phyloP scores from a whole-genome alignment of 2,888 invertebrate genomes.

The Oscheius sp. region DNA sequence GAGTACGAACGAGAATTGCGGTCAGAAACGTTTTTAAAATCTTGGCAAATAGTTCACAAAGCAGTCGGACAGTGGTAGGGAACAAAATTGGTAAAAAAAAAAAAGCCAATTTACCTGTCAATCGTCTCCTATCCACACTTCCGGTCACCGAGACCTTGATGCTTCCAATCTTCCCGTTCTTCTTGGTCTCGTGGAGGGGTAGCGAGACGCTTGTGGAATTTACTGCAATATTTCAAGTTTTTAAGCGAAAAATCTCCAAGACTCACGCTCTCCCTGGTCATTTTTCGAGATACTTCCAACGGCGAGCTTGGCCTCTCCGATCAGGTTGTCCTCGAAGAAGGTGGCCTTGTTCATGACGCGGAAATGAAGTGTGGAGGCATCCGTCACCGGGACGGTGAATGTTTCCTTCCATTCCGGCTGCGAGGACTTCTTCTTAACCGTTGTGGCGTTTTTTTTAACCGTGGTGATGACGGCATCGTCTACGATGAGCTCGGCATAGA shows the following conservation, averaged over 20 bases:
- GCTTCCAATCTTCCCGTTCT: slow-evolving; percentile 55
- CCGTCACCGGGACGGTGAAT: slow-evolving; percentile 60
- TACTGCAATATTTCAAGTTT: slow-evolving; percentile 50
- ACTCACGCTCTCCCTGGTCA: slow-evolving; percentile 70
- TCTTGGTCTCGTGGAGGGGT: slow-evolving; percentile 51
- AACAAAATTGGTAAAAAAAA: neutral
- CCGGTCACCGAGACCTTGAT: slow-evolving; percentile 38
- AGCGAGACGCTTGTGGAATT: slow-evolving; percentile 55
- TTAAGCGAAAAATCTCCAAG: neutral
- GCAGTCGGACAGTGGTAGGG: no score
- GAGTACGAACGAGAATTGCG: no score
- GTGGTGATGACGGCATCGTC: slow-evolving; percentile 50
- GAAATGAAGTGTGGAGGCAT: slow-evolving; percentile 60
- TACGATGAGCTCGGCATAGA: slow-evolving; percentile 68
- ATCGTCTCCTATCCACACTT: slow-evolving; percentile 42
- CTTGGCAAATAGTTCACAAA: no score
- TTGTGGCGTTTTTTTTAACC: slow-evolving; percentile 58
- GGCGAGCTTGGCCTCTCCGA: slow-evolving; percentile 67
- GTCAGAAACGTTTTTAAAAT: no score
- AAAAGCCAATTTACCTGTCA: slow-evolving; percentile 35
- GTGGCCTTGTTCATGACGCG: slow-evolving; percentile 67
- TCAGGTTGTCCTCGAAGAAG: slow-evolving; percentile 69
- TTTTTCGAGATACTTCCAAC: slow-evolving; percentile 64
- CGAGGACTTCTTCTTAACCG: slow-evolving; percentile 68
- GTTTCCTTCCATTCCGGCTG: slow-evolving; percentile 72